Evolutionary conservation across 2,113 vertebrate genomes (phyloP), one percentile per base, ranked within the genome.

Genomic region (Orycteropus afer): DNA sequence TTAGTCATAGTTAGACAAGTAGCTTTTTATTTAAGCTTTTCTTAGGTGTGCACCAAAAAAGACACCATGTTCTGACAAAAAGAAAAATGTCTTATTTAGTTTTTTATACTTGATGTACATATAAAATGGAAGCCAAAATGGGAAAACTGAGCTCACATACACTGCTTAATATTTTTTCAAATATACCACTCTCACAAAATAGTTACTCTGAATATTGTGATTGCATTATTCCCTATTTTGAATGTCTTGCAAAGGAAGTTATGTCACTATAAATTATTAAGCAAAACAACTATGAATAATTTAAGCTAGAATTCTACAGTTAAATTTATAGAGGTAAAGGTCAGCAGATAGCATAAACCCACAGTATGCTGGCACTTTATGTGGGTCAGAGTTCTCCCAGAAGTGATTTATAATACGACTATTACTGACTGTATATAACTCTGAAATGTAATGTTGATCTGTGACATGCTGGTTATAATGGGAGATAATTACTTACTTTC

Each of bases 231-330:
- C 29, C 14, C 51, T 49, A 86, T 95, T 91, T 86, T 45, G 67
- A 95, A 59, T 65, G 8, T 83, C 69, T 90, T 82, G 57, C 23
- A 78, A 93, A 55, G 89, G n/a, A 95, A 96, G 40, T 74, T 77
- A 85, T 34, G 86, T 34, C 92, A 88, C 29, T 55, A 95, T 88
- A 89, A 92, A 93, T 94, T 93, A 93, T 96, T 96, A 77, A 94
- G 77, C 93, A 49, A 91, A 91, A 87, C 59, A 59, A 69, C 40
- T 74, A 94, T 94, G 77, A 96, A 94, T 96, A 93, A 97, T 96
- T 95, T 59, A 97, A 91, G 74, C 29, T 71, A 78, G 6, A 91
- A 96, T 94, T 55, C 76, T 83, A n/a, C 65, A 96, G 27, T 94
- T 89, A 94, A 95, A 57, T 95, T 93, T 94, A 80, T 69, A 11